Base-by-base conservation (phyloP, 1,140 invertebrate genomes). In the Drosophila bocki region DNA sequence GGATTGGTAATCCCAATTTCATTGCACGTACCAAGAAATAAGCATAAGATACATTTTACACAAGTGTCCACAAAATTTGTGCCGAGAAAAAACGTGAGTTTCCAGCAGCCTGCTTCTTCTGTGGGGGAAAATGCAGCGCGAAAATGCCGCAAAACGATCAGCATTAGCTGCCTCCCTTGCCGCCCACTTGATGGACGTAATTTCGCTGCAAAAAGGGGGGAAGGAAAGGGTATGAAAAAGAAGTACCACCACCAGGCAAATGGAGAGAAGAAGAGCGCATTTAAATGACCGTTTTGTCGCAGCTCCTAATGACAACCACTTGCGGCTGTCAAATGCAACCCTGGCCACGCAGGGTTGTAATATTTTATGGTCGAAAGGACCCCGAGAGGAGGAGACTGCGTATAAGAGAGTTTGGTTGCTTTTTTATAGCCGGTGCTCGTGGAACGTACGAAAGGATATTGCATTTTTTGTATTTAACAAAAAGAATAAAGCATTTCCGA, bases 241-340 rank as follows among this genome's bases (percentile, higher is more conserved):
- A 29, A 45, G 33, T 19, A 56, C 35, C 50, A 15, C 13, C 39
- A 26, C 13, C 6, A 35, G 67, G 60, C 41, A 45, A 63, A 39
- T 33, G 41, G 11, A 29, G 29, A 75, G 76, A 77, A 78, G 64
- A 62, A 71, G 83, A 86, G 83, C 82, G 85, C 84, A 87, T 87
- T 90, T 87, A 87, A 87, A 87, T 87, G 84, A 68, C 78, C 84
- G 72, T 80, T 88, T 84, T 87, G 80, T 88, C 80, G 77, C 69
- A 76, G 78, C 64, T 82, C 74, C 61, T 87, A 87, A 87, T 87
- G 84, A 87, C 80, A 87, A 88, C 84, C 84, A 87, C 84, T 87
- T 87, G 85, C 84, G 84, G 85, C 84, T 88, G 84, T 90, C 85
- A 87, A 84, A 88, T 87, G 85, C 84, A 87, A 88, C 85, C 69